A percentile compares a stretch with the other conserved stretches of the same genome.
Evolutionary conservation across 2,113 vertebrate genomes (phyloP).

Genomic region (Rhinopomastus cyanomelas): DNA sequence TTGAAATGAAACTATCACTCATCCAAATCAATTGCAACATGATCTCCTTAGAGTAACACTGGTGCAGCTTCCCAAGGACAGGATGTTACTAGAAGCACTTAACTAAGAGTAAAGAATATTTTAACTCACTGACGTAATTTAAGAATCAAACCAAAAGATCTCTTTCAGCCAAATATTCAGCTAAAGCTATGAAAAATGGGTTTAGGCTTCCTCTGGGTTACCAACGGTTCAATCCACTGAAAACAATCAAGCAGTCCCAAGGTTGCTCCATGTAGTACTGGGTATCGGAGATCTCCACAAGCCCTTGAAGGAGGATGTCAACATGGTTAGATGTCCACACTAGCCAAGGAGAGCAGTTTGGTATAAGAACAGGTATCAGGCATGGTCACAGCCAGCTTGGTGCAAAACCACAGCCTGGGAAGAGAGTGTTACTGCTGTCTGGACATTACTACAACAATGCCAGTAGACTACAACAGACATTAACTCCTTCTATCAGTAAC

Average conservation of each 20-base stretch:
- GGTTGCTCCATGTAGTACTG: not conserved
- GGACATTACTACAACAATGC: not conserved
- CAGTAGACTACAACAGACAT: not conserved
- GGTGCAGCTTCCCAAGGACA: not conserved
- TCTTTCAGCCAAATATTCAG: not conserved
- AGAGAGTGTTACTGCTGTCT: not conserved
- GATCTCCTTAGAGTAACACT: not conserved
- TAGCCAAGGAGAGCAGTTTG: not conserved
- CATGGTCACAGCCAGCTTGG: not conserved
- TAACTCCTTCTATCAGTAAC: not conserved
- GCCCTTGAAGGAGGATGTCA: not conserved
- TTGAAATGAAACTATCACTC: not conserved
- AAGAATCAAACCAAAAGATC: not conserved
- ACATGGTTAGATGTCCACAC: rapidly evolving
- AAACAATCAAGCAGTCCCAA: not conserved
- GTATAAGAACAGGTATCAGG: not conserved
- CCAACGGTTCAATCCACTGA: not conserved
- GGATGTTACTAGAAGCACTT: not conserved
- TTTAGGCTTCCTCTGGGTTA: not conserved
- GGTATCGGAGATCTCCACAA: not conserved
- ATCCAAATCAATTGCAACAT: not conserved
- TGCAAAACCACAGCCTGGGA: not conserved
- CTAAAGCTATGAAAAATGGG: not conserved
- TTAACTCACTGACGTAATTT: not conserved
- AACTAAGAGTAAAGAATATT: not conserved